These are phyloP conservation scores for Phataginus tricuspis DNA, from an alignment of 2,797 vertebrate species.

Conservation along the genomic window DNA sequence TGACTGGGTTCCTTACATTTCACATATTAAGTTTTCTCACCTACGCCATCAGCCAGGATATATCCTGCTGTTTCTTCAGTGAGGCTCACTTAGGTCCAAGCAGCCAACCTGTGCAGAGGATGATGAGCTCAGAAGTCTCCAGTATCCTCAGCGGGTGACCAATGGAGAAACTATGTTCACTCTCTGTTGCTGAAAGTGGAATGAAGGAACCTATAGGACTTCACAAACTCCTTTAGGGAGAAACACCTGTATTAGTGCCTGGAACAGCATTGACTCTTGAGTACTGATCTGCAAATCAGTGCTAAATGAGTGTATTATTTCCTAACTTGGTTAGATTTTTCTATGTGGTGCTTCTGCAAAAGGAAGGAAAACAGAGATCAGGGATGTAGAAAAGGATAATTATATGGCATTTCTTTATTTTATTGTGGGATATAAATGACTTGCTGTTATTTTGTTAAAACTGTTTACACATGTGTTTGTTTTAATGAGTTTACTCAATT, in stretches of 20 bases:
- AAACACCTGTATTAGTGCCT: not conserved
- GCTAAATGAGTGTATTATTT: not conserved
- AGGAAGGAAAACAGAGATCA: not conserved
- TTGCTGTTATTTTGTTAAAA: not conserved
- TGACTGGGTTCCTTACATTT: slow-evolving; percentile 50
- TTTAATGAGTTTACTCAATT: not conserved
- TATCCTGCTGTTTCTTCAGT: not conserved
- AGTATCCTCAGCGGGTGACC: not conserved
- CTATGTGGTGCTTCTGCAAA: not conserved
- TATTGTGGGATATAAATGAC: not conserved
- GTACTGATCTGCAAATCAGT: not conserved
- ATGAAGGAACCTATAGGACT: not conserved
- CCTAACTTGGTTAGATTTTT: not conserved
- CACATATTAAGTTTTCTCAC: not conserved
- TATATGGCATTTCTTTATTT: not conserved
- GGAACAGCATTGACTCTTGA: not conserved
- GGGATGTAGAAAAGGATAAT: not conserved
- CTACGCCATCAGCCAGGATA: not conserved
- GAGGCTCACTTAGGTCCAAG: not conserved
- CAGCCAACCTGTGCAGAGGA: not conserved
- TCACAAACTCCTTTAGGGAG: not conserved
- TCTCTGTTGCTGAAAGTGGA: not conserved
- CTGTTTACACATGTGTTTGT: not conserved
- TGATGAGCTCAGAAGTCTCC: not conserved
- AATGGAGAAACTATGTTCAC: not conserved